Percentiles rank a stretch among this genome's conserved stretches.
Conservation (phyloP, 2,113 vertebrate genomes). For the Oryzias curvinotus region DNA sequence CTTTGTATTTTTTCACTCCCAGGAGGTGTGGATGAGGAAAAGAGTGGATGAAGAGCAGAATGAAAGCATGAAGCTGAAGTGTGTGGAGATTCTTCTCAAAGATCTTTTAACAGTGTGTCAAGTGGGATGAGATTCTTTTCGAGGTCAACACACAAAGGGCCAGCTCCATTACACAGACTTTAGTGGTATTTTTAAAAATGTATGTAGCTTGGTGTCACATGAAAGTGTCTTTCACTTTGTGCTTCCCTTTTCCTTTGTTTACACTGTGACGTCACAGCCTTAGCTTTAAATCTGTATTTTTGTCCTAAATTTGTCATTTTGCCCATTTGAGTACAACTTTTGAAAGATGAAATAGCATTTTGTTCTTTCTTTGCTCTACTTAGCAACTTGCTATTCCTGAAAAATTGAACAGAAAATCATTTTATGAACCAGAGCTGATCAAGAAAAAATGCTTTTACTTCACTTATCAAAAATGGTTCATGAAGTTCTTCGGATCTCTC, state of each 20-base stretch:
- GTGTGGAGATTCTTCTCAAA: constrained; percentile 27
- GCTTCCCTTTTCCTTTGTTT: neutral
- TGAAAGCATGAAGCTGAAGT: constrained; percentile 29
- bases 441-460: too few species aligned
- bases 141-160: constrained; percentile 31
- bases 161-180: constrained; percentile 29
- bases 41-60: constrained; percentile 9
- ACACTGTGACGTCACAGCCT: neutral
- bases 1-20: constrained; percentile 13
- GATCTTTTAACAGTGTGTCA: constrained; percentile 12
- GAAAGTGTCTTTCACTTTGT: constrained; percentile 2
- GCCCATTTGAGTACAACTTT: neutral
- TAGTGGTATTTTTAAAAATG: constrained; percentile 13
- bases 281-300: neutral
- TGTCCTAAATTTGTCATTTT: neutral
- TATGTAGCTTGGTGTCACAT: neutral
- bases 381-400: too few species aligned
- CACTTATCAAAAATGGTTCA: too few species aligned
- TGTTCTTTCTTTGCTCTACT: too few species aligned
- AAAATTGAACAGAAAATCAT: too few species aligned
- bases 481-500: too few species aligned
- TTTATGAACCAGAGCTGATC: too few species aligned
- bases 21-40: constrained; percentile 30
- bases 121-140: constrained; percentile 52
- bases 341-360: too few species aligned